Evolutionary conservation across 2,113 vertebrate species (phyloP), one percentile per base, ranked within the genome.

Genomic region (Saccopteryx bilineata): DNA sequence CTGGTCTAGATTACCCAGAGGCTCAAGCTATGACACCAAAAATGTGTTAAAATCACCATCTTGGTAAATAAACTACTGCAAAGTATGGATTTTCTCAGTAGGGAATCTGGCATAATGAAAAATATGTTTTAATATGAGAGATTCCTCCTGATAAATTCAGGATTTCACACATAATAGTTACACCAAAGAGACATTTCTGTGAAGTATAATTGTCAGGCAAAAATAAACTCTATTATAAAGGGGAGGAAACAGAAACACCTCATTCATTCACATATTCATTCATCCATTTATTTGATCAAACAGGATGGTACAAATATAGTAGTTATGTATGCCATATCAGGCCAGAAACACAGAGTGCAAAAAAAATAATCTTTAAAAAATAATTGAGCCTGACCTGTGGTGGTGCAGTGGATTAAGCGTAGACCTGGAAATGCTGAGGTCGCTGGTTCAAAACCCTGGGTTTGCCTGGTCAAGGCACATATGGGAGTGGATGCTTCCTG

Each of bases 21-120:
- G 4, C 33, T 81, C 23, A 60, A 80, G 18, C 12, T 39, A 28
- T 60, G 18, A 23, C 21, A 75, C 33, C 24, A 68, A 48, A 74
- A 80, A 15, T 80, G 23, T 92, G 56, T 60, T 85, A 78, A 63
- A 90, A 60, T 13, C 5, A 60, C 80, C 56, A 72, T 31, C 48
- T 79, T 80, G 46, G 80, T 75, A 81, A 78, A 86, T 52, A 33
- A 91, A 72, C 75, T 39, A 60, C 66, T 50, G 66, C 2, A 74
- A 90, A 86, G 78, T 60, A 4, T 56, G 81, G 50, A 80, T 90
- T 93, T 96, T 66, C 58, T 90, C 24, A 81, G 10, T 81, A 24
- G 52, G 39, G 8, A 24, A 46, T 68, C 54, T 75, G 68, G 9
- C 31, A 60, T 26, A 93, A 65, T 56, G 63, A 79, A 93, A 91